Percentiles rank a stretch among this genome's conserved stretches.
phyloP scores from a whole-genome alignment of 2,113 vertebrate species.

The Oriolus oriolus region DNA sequence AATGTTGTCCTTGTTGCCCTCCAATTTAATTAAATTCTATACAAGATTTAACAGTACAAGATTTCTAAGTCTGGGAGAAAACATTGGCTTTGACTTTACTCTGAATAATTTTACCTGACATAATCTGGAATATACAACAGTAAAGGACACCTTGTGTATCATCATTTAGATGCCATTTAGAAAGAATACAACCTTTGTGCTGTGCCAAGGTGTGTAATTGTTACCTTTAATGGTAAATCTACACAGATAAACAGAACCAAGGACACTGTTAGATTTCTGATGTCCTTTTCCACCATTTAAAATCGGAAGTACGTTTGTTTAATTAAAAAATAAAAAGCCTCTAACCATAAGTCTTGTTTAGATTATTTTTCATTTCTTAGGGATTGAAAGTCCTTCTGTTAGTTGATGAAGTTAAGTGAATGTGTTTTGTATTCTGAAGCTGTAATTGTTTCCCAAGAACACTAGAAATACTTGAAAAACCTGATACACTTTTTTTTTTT shows the following conservation, averaged over 20 bases:
- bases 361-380: not conserved
- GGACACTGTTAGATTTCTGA: not conserved
- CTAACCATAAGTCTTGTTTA: not conserved
- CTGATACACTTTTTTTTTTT: not conserved
- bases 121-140: not conserved
- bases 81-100: not conserved
- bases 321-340: not conserved
- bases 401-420: not conserved
- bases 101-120: not conserved
- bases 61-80: not conserved
- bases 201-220: not conserved
- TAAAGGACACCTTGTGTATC: not conserved
- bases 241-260: not conserved
- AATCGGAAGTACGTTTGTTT: not conserved
- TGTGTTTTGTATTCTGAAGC: not conserved
- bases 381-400: not conserved
- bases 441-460: not conserved
- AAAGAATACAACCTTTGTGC: not conserved
- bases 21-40: not conserved
- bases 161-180: not conserved
- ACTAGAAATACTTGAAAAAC: not conserved
- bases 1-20: not conserved
- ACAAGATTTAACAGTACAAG: not conserved
- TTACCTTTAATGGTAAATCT: not conserved
- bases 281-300: not conserved